A percentile compares a stretch with the other conserved stretches of the same genome.
Conservation (phyloP, 2,113 vertebrate species). For the Corythaeola cristata region DNA sequence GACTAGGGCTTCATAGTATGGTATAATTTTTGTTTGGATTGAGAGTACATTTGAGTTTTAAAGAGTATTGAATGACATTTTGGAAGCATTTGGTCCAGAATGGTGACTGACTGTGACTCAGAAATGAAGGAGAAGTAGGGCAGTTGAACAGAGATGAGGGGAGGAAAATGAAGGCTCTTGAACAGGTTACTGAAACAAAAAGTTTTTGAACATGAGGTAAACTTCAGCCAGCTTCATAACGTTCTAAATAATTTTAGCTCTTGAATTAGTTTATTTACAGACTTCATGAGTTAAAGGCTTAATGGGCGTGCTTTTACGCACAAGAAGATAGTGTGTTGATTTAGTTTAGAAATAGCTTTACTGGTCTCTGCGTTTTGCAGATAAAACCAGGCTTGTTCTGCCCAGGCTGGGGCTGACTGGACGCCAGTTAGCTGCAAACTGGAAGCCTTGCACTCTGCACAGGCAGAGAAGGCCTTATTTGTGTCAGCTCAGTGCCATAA, state of each 20-base stretch:
- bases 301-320: neutral
- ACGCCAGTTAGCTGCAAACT: neutral
- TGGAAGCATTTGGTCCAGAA: neutral
- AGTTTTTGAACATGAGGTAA: neutral
- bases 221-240: neutral
- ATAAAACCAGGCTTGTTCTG: neutral
- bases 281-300: neutral
- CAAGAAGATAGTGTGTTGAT: neutral
- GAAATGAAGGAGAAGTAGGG: neutral
- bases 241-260: neutral
- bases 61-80: neutral
- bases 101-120: neutral
- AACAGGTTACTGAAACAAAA: neutral
- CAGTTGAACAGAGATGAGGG: neutral
- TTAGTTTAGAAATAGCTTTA: neutral
- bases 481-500: neutral
- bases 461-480: neutral
- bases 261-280: neutral
- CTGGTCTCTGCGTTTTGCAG: slow-evolving; percentile 14
- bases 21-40: neutral
- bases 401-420: neutral
- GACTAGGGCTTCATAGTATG: neutral
- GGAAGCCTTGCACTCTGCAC: neutral
- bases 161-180: neutral
- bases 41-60: neutral